Evolutionary conservation across 64 coral and sea anemone species (phyloP).

Genomic region (Acropora yongei): DNA sequence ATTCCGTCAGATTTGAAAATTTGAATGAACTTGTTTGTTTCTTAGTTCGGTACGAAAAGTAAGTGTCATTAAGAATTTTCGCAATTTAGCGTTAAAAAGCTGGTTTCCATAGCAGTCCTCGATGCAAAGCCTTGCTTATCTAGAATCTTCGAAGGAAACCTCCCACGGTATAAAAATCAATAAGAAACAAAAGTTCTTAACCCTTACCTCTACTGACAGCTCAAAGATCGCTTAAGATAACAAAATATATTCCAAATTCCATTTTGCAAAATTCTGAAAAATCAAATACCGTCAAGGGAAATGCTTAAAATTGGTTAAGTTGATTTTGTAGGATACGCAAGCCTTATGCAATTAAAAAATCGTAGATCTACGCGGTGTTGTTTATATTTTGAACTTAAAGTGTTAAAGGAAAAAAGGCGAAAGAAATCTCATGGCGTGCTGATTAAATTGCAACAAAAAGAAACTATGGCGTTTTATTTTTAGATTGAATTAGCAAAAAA

Average conservation of each 20-base stretch:
- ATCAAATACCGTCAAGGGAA: no score
- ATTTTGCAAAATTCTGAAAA: not conserved
- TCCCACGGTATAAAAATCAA: not conserved
- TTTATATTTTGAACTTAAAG: not conserved
- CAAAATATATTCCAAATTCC: not conserved
- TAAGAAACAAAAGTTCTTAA: not conserved
- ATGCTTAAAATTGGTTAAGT: not conserved
- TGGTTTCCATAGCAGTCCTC: not conserved
- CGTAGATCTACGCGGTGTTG: not conserved
- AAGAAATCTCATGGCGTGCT: not conserved
- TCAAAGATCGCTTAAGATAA: not conserved
- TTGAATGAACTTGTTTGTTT: not conserved
- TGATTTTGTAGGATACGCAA: not conserved
- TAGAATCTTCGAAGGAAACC: not conserved
- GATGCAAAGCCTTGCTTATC: not conserved
- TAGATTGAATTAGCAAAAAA: not conserved
- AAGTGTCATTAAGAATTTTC: not conserved
- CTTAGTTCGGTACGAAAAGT: no score
- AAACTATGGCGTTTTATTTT: conserved; percentile 10
- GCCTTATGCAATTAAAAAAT: not conserved
- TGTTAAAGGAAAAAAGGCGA: not conserved
- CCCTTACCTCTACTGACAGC: not conserved
- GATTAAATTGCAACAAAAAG: not conserved
- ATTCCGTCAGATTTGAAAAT: no score
- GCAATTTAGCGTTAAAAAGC: no score